Conservation (phyloP, 2,888 invertebrate species). For the Caenorhabditis sulstoni region DNA sequence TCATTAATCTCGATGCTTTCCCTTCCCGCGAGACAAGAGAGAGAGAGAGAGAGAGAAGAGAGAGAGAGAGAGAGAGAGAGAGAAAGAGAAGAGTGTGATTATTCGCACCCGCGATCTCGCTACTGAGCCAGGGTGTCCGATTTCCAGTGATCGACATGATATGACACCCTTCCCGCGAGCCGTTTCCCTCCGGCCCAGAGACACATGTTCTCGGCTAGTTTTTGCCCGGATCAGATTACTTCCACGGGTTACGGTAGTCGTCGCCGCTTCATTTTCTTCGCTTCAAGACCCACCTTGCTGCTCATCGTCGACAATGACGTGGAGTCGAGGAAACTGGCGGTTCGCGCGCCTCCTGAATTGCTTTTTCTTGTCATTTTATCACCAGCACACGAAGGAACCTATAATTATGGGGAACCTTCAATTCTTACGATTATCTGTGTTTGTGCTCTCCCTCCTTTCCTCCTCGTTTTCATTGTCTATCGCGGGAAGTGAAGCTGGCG, state of each 20-base stretch:
- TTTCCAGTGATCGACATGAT: constrained; percentile 49
- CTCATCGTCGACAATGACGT: constrained; percentile 32
- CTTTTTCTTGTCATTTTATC: neutral
- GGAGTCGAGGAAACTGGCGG: constrained; percentile 28
- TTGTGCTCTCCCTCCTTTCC: too few species aligned
- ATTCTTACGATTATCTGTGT: too few species aligned
- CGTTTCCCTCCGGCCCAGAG: constrained; percentile 7
- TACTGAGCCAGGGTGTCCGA: constrained; percentile 48
- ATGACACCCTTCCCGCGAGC: constrained; percentile 39
- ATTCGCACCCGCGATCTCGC: constrained; percentile 29
- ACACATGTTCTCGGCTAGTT: constrained; percentile 56
- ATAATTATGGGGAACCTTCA: too few species aligned
- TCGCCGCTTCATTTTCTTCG: neutral
- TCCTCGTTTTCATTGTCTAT: neutral
- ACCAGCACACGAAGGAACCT: too few species aligned
- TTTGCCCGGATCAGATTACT: constrained; percentile 37
- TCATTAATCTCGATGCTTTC: constrained; percentile 41
- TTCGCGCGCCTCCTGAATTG: constrained; percentile 3
- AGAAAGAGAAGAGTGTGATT: constrained; percentile 47
- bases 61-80: constrained; percentile 16
- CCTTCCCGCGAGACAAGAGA: neutral
- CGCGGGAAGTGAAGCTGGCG: neutral
- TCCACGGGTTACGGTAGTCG: constrained; percentile 28
- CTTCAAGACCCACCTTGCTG: constrained; percentile 20
- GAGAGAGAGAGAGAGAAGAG: neutral